These are phyloP conservation scores for Thrips palmi DNA, from an alignment of 1,140 invertebrate genomes.

Conservation along the genomic window DNA sequence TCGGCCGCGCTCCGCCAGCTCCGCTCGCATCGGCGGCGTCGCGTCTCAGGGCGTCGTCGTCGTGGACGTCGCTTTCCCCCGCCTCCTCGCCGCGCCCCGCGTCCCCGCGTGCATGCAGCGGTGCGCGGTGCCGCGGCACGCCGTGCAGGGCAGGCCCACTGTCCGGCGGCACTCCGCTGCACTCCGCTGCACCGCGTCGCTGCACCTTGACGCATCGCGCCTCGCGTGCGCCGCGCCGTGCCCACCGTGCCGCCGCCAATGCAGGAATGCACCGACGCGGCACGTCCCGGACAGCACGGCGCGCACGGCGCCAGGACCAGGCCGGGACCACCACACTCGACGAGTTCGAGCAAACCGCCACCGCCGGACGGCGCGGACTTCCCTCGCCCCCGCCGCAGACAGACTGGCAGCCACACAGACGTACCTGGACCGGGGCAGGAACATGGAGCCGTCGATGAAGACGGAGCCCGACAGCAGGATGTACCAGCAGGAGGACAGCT, in stretches of 20 bases:
- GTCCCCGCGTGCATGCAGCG: background rate
- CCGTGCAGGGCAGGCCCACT: background rate
- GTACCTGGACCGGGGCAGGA: conserved; percentile 67
- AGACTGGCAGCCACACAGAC: background rate
- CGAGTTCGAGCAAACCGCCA: too few species aligned
- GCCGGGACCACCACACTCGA: too few species aligned
- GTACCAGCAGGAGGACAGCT: conserved; percentile 66
- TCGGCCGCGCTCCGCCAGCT: background rate
- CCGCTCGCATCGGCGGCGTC: conserved; percentile 1
- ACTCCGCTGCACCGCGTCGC: too few species aligned
- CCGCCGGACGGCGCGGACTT: too few species aligned
- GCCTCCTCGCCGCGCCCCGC: background rate
- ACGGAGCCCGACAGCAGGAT: conserved; percentile 67
- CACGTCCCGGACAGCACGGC: too few species aligned
- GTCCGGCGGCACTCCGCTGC: too few species aligned
- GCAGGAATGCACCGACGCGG: too few species aligned
- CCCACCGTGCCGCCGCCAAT: too few species aligned
- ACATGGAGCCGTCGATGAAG: conserved; percentile 81
- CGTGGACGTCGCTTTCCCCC: background rate
- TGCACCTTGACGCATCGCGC: too few species aligned
- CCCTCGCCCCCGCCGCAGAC: too few species aligned
- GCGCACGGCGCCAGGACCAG: too few species aligned
- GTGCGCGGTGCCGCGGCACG: background rate
- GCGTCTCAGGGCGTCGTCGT: background rate
- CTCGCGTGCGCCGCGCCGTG: too few species aligned